Conservation (phyloP, 2,888 invertebrate genomes). For the Tuta absoluta region DNA sequence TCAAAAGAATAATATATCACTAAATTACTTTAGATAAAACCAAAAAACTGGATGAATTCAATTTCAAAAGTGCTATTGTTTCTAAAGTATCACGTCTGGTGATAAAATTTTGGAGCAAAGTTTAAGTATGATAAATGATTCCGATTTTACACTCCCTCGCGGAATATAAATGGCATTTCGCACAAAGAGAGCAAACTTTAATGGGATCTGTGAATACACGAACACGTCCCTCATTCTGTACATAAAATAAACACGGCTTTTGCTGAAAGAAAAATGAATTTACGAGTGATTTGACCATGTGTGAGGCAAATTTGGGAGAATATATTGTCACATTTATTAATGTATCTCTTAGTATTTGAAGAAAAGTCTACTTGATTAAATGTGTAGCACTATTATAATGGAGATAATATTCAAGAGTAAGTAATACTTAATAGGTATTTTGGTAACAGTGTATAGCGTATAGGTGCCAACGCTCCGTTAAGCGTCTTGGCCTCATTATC, state of each 20-base stretch:
- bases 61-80: slow-evolving; percentile 16
- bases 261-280: neutral
- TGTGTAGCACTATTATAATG: too few species aligned
- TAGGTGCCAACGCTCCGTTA: too few species aligned
- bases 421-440: too few species aligned
- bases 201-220: slow-evolving; percentile 10
- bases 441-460: too few species aligned
- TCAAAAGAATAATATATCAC: neutral
- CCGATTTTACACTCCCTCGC: slow-evolving; percentile 13
- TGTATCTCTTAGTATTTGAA: neutral
- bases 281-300: neutral
- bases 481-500: too few species aligned
- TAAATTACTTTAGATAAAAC: neutral
- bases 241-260: slow-evolving; percentile 7
- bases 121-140: slow-evolving; percentile 23
- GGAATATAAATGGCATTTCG: slow-evolving; percentile 15
- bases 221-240: slow-evolving; percentile 3
- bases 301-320: neutral
- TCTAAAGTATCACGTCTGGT: slow-evolving; percentile 17
- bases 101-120: slow-evolving; percentile 13
- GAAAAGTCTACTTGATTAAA: neutral
- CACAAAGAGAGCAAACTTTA: slow-evolving; percentile 16
- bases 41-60: slow-evolving; percentile 2
- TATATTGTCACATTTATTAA: neutral
- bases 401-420: too few species aligned